phyloP scores from a whole-genome alignment of 2,113 vertebrate genomes.

The Chlamydotis undulata region DNA sequence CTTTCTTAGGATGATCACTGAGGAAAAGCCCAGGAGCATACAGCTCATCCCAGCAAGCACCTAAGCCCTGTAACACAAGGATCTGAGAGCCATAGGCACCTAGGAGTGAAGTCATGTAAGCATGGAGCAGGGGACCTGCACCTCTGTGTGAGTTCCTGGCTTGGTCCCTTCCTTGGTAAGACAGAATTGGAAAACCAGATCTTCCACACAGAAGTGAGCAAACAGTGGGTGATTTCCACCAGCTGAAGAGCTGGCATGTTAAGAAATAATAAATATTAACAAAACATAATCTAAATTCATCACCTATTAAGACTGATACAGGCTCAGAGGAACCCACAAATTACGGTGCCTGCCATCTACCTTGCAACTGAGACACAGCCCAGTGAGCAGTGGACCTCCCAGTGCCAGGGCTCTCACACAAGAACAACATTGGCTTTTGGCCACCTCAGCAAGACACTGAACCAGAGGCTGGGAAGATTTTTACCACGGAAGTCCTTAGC shows the following conservation, averaged over 20 bases:
- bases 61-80: accelerated
- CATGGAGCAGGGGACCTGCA: accelerated
- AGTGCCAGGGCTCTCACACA: background rate
- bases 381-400: background rate
- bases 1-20: background rate
- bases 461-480: background rate
- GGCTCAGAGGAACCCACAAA: background rate
- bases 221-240: background rate
- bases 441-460: background rate
- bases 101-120: background rate
- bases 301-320: background rate
- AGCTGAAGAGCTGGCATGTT: background rate
- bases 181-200: background rate
- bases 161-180: background rate
- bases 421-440: background rate
- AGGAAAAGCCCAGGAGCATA: background rate
- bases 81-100: background rate
- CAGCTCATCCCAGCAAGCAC: accelerated
- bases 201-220: background rate
- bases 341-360: background rate
- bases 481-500: background rate
- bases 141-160: background rate
- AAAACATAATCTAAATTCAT: background rate
- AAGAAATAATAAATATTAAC: background rate
- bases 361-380: background rate